These are phyloP conservation scores for Cygnus buccinator DNA, from an alignment of 2,113 vertebrate genomes.

Conservation along the genomic window DNA sequence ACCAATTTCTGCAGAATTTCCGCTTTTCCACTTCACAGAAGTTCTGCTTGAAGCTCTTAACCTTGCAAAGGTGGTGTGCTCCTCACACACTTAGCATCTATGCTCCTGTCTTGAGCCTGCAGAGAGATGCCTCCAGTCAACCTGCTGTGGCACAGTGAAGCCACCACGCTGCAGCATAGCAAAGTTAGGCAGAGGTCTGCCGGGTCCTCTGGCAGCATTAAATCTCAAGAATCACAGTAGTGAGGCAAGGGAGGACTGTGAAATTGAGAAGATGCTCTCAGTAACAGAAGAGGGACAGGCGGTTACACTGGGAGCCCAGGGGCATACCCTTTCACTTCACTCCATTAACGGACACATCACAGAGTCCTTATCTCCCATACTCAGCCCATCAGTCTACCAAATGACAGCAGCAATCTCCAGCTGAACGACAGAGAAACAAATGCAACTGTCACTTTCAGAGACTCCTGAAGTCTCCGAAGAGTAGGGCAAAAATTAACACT, in stretches of 20 bases:
- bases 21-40: not conserved
- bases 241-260: not conserved
- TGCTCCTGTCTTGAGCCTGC: not conserved
- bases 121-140: not conserved
- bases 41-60: not conserved
- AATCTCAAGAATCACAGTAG: not conserved
- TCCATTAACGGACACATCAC: not conserved
- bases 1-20: not conserved
- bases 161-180: not conserved
- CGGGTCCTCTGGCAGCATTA: not conserved
- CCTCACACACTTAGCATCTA: not conserved
- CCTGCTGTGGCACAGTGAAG: not conserved
- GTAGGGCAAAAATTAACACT: not conserved
- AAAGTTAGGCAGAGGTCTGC: not conserved
- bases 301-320: rapidly evolving
- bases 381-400: not conserved
- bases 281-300: not conserved
- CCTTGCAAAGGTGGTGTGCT: not conserved
- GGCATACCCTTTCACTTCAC: not conserved
- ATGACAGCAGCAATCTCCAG: constrained; percentile 8
- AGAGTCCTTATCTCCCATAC: not conserved
- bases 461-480: not conserved
- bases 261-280: not conserved
- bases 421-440: constrained; percentile 36
- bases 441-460: not conserved